phyloP scores from a whole-genome alignment of 1,140 invertebrate genomes.

The Tetramorium parvispinum region DNA sequence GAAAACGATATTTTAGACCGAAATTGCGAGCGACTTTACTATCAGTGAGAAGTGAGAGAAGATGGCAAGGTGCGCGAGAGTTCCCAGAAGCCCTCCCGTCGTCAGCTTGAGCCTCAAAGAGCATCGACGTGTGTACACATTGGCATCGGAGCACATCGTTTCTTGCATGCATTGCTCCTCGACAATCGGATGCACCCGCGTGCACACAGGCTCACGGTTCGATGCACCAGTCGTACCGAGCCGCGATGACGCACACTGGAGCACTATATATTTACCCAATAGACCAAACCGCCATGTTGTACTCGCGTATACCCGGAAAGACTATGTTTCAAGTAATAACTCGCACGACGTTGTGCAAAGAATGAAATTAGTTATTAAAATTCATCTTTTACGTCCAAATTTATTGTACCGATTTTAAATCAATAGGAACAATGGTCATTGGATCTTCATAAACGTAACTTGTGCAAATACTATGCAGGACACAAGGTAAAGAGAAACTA shows the following conservation, averaged over 20 bases:
- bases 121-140: constrained; percentile 46
- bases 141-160: constrained; percentile 40
- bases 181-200: constrained; percentile 51
- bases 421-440: neutral
- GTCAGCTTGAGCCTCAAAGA: constrained; percentile 22
- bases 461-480: too few relatives aligned
- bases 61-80: neutral
- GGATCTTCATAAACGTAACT: neutral
- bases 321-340: neutral
- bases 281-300: constrained; percentile 1
- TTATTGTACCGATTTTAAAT: neutral
- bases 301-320: neutral
- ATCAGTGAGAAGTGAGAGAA: constrained; percentile 9
- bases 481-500: neutral
- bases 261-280: constrained; percentile 3
- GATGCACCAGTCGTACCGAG: constrained; percentile 32
- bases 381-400: neutral
- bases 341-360: neutral
- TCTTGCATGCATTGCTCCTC: constrained; percentile 46
- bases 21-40: neutral
- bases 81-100: neutral
- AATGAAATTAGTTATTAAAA: neutral
- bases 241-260: constrained; percentile 21
- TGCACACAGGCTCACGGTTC: constrained; percentile 44
- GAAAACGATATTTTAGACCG: constrained; percentile 5